These are phyloP conservation scores for Nasonia longicornis DNA, from an alignment of 1,140 invertebrate genomes.

Conservation along the genomic window DNA sequence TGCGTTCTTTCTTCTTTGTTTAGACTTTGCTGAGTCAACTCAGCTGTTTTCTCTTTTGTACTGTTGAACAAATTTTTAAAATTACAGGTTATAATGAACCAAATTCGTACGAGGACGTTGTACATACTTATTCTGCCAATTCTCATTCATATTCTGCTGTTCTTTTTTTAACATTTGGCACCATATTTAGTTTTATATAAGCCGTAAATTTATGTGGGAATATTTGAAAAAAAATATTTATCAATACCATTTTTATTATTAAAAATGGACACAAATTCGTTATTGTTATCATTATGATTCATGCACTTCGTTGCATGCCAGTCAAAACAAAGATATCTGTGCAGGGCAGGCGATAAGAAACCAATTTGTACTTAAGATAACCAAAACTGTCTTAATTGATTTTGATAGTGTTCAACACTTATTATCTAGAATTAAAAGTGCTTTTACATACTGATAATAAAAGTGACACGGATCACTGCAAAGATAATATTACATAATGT, in stretches of 20 bases:
- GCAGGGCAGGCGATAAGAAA: background rate
- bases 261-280: background rate
- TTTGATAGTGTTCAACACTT: slow-evolving; percentile 14
- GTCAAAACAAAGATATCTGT: background rate
- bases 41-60: slow-evolving; percentile 14
- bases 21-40: slow-evolving; percentile 21
- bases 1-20: slow-evolving; percentile 22
- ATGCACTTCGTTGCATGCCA: background rate
- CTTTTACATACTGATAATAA: slow-evolving; percentile 45
- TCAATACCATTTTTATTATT: no score
- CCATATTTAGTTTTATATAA: no score
- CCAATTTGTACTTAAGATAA: slow-evolving; percentile 31
- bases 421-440: slow-evolving; percentile 37
- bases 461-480: slow-evolving; percentile 45
- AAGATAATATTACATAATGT: slow-evolving; percentile 51
- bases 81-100: background rate
- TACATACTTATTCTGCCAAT: no score
- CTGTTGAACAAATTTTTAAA: background rate
- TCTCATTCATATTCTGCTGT: no score
- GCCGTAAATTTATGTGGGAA: no score
- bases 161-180: no score
- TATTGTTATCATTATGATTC: background rate
- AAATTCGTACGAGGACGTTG: no score
- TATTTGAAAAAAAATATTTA: no score
- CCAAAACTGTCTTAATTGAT: slow-evolving; percentile 26